Conservation (phyloP, 2,113 vertebrate genomes). For the Cichladusa arquata region DNA sequence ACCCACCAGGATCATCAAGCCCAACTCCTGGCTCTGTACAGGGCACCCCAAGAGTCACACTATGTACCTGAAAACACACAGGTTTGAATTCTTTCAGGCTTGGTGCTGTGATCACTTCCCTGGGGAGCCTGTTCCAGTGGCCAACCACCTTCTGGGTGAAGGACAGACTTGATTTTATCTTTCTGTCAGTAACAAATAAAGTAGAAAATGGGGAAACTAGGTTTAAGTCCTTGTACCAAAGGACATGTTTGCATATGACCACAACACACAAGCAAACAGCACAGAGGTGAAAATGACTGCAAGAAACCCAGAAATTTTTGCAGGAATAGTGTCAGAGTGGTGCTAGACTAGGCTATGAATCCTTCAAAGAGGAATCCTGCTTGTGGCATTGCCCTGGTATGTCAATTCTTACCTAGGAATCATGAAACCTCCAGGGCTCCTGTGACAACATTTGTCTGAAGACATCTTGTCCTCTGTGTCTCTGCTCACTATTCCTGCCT, state of each 20-base stretch:
- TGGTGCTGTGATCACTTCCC: not conserved
- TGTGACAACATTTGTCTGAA: not conserved
- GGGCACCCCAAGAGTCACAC: not conserved
- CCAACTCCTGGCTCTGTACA: not conserved
- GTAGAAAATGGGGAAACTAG: not conserved
- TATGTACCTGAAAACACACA: not conserved
- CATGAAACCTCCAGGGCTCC: not conserved
- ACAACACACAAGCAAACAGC: not conserved
- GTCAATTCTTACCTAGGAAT: not conserved
- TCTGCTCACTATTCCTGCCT: not conserved
- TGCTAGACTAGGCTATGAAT: not conserved
- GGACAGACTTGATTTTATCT: not conserved
- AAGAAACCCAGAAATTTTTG: not conserved
- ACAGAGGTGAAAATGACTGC: not conserved
- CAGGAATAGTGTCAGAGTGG: not conserved
- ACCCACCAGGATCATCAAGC: not conserved
- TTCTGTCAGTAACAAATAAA: not conserved
- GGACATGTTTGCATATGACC: not conserved
- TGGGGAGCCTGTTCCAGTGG: not conserved
- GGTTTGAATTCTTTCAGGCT: not conserved
- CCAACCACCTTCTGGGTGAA: not conserved
- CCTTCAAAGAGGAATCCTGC: not conserved
- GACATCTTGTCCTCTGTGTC: not conserved
- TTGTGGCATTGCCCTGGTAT: not conserved
- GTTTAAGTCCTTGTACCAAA: not conserved